A percentile compares a stretch with the other conserved stretches of the same genome.
phyloP scores from a whole-genome alignment of 2,888 invertebrate genomes.

The Calliphora vomitoria region DNA sequence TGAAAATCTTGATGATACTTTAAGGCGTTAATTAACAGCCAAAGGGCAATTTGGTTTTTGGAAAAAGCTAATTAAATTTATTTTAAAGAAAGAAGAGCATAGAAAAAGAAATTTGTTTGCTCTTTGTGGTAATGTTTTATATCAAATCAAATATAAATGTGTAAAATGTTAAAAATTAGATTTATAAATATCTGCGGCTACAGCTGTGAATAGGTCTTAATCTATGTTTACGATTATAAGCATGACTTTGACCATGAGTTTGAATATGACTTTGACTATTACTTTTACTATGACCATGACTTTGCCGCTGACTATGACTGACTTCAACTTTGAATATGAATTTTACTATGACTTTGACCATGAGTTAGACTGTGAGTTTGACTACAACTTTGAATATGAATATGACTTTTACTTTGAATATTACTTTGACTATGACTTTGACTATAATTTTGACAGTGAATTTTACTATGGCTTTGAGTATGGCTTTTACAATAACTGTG shows the following conservation, averaged over 20 bases:
- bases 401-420: background rate
- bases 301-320: background rate
- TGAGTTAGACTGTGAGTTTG: background rate
- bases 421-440: background rate
- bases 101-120: background rate
- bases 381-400: background rate
- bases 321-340: background rate
- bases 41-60: constrained; percentile 25
- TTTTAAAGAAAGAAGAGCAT: background rate
- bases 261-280: background rate
- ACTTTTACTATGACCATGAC: background rate
- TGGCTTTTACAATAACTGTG: background rate
- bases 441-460: background rate
- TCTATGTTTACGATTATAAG: background rate
- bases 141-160: too few species aligned
- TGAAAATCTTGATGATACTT: constrained; percentile 39
- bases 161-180: too few species aligned
- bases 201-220: background rate
- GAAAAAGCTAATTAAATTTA: constrained; percentile 48
- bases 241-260: background rate
- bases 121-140: background rate
- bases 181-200: too few species aligned
- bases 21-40: constrained; percentile 61
- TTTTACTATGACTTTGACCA: background rate
- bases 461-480: background rate